Evolutionary conservation across 92 coral and sea anemone genomes (phyloP).

Genomic region (Phenganax marumi): DNA sequence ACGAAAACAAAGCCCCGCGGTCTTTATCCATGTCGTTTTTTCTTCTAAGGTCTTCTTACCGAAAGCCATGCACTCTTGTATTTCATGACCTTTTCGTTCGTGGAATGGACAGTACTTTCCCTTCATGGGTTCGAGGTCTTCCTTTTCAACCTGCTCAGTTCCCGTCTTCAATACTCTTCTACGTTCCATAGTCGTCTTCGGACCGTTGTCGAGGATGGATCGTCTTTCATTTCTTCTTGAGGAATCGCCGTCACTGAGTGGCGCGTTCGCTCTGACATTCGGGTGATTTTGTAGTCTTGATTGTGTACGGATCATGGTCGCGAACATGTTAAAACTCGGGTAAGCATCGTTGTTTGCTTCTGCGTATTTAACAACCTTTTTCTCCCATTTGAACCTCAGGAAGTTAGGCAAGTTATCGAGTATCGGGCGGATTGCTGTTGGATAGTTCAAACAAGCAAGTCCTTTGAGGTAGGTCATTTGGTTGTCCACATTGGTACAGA

Average conservation of each 20-base stretch:
- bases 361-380: conserved; percentile 44
- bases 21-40: background rate
- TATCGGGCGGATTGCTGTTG: conserved; percentile 48
- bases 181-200: too few species aligned
- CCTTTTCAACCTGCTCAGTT: background rate
- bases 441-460: conserved; percentile 53
- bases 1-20: background rate
- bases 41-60: background rate
- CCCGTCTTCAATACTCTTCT: background rate
- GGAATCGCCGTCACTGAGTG: too few species aligned
- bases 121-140: background rate
- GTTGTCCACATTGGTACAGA: conserved; percentile 53
- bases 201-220: too few species aligned
- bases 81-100: background rate
- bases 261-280: conserved; percentile 8
- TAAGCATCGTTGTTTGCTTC: conserved; percentile 46
- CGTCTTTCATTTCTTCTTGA: too few species aligned
- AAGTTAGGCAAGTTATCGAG: conserved; percentile 40
- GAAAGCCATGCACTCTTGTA: conserved; percentile 1
- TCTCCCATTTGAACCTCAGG: too few species aligned
- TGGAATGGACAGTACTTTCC: background rate
- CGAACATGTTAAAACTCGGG: conserved; percentile 46
- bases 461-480: conserved; percentile 51
- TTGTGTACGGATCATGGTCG: conserved; percentile 34
- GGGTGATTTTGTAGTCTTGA: conserved; percentile 36